Evolutionary conservation across 64 coral and sea anemone species (phyloP).

Genomic region (Actinia tenebrosa): DNA sequence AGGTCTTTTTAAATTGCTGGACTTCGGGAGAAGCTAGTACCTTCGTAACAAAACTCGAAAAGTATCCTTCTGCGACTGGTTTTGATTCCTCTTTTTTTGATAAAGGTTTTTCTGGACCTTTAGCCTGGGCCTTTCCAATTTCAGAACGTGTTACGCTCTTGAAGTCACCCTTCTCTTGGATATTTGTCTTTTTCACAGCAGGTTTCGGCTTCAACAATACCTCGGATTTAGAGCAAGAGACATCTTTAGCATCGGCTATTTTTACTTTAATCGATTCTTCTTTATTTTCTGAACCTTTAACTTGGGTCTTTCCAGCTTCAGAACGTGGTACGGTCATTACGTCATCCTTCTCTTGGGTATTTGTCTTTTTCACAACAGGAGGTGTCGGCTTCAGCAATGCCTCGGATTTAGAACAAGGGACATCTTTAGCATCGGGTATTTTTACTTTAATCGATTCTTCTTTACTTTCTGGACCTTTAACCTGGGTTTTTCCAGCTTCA

Average conservation of each 20-base stretch:
- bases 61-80: not conserved
- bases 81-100: not conserved
- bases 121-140: not conserved
- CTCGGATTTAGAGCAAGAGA: no score
- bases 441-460: not conserved
- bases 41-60: not conserved
- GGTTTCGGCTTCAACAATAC: not conserved
- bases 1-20: not conserved
- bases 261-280: not conserved
- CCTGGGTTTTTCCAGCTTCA: not conserved
- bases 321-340: not conserved
- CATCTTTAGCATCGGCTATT: no score
- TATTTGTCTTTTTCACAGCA: not conserved
- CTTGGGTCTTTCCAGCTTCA: not conserved
- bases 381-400: not conserved
- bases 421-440: no score
- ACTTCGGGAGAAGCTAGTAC: conserved; percentile 9
- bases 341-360: not conserved
- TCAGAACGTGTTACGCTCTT: not conserved
- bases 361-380: not conserved
- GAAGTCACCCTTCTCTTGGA: not conserved
- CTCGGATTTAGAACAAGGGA: not conserved
- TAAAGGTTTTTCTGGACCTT: not conserved
- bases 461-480: not conserved
- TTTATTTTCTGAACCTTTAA: not conserved